Evolutionary conservation across 2,797 vertebrate genomes (phyloP), one percentile per base, ranked within the genome.

Genomic region (Chanos chanos): DNA sequence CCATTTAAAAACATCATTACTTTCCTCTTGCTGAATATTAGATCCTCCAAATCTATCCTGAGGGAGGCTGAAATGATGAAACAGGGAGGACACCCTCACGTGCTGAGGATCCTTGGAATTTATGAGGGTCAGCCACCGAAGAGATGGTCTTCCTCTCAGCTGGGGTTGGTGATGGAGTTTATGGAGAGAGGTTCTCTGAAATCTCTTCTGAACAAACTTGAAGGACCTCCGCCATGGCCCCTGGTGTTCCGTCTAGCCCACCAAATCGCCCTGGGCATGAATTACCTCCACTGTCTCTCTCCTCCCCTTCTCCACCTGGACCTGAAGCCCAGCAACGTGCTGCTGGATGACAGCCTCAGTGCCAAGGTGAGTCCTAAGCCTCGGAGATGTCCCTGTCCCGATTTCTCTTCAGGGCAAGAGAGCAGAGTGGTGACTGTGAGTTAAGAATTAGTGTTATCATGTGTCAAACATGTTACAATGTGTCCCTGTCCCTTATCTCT

Each of bases 291-390:
- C 78, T 79, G 22, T 7, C 73, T 82, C 4, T 2, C 24, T 0
- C 84, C 87, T 1, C 55, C 87, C 0, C 9, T 91, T 31, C 82
- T 91, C 15, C 89, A 91, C 58, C 64, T 86, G 60, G 89, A 91
- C 68, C 79, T 91, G 76, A 91, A 91, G 73, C 87, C 89, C 66
- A 87, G 61, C 75, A 91, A 91, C 1, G 87, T 91, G 55, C 79
- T 91, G 19, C 74, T 90, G 56, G 86, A 89, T 71, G 48, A 59
- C 1, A 48, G 36, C 37, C 79, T 91, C 28, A 80, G 77, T 0
- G 84, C 78, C 22, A 89, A 89, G 82, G 89, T 81, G 44, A 77
- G 77, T 48, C 5, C 25, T 8, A 21, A 27, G 22, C 15, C 45
- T 56, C 19, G 9, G 8, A 34, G n/a, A n/a, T n/a, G n/a, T n/a